Percentiles rank a stretch among this genome's conserved stretches.
phyloP scores from a whole-genome alignment of 1,140 invertebrate species.

The Homarus americanus region DNA sequence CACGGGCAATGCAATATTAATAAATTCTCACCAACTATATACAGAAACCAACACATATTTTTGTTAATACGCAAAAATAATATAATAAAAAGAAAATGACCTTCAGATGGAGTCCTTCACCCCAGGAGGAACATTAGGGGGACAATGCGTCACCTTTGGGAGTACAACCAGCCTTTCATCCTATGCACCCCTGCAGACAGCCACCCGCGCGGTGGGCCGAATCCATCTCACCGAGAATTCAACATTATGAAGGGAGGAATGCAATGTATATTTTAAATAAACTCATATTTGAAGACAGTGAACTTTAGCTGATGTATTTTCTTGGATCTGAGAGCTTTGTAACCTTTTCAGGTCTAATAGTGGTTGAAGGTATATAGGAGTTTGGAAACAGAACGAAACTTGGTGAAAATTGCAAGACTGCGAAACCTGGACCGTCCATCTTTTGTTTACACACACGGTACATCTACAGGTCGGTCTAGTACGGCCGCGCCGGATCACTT shows the following conservation, averaged over 20 bases:
- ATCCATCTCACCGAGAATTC: neutral
- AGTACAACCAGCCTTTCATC: conserved; percentile 25
- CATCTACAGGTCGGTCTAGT: conserved; percentile 44
- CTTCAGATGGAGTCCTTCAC: too few species aligned
- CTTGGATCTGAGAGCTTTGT: too few species aligned
- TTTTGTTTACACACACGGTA: conserved; percentile 48
- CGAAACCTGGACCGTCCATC: conserved; percentile 34
- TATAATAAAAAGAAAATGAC: too few species aligned
- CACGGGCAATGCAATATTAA: too few species aligned
- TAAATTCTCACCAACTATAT: too few species aligned
- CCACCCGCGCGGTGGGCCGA: neutral
- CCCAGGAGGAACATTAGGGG: too few species aligned
- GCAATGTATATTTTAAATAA: too few species aligned
- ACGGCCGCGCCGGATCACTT: conserved; percentile 1
- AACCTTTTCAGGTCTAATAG: too few species aligned
- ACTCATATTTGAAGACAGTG: too few species aligned
- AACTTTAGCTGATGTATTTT: too few species aligned
- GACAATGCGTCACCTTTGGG: conserved; percentile 39
- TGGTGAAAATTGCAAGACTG: conserved; percentile 24
- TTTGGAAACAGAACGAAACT: conserved; percentile 11
- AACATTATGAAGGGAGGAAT: neutral
- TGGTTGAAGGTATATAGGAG: neutral
- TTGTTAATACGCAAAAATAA: too few species aligned
- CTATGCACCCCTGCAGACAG: neutral
- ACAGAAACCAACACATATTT: too few species aligned